phyloP scores from a whole-genome alignment of 2,797 vertebrate species.

The Mus minutoides region DNA sequence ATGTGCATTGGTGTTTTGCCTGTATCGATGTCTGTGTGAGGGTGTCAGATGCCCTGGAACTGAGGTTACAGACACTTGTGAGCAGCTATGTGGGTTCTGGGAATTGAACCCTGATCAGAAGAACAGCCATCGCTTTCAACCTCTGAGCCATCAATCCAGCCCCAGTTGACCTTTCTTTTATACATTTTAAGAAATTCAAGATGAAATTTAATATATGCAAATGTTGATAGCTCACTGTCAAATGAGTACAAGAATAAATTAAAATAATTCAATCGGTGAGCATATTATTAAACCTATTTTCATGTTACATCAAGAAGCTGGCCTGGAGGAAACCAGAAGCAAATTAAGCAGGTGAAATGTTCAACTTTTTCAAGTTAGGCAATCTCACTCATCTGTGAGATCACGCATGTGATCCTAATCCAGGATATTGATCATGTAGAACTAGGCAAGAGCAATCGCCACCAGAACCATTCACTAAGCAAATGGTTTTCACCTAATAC shows the following conservation, averaged over 20 bases:
- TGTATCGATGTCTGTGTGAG: not conserved
- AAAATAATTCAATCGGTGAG: not conserved
- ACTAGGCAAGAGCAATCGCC: not conserved
- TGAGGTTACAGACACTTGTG: not conserved
- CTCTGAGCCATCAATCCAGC: not conserved
- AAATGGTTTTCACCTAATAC: not conserved
- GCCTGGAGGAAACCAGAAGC: not conserved
- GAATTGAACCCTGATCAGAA: not conserved
- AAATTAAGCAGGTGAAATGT: not conserved
- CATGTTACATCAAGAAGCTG: not conserved
- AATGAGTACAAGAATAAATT: not conserved
- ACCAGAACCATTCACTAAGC: not conserved
- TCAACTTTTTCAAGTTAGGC: not conserved
- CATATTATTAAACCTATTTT: not conserved
- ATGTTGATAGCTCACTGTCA: not conserved
- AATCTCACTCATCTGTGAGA: not conserved
- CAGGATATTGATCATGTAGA: not conserved
- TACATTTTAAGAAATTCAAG: not conserved
- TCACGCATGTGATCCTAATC: too few relatives aligned
- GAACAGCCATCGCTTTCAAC: not conserved
- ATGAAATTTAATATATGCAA: not conserved
- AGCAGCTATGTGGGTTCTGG: not conserved
- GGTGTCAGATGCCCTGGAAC: not conserved
- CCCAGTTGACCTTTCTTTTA: not conserved
- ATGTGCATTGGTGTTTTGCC: not conserved